Evolutionary conservation across 2,888 invertebrate species (phyloP), one percentile per base, ranked within the genome.

Genomic region (Heteromurus nitidus): DNA sequence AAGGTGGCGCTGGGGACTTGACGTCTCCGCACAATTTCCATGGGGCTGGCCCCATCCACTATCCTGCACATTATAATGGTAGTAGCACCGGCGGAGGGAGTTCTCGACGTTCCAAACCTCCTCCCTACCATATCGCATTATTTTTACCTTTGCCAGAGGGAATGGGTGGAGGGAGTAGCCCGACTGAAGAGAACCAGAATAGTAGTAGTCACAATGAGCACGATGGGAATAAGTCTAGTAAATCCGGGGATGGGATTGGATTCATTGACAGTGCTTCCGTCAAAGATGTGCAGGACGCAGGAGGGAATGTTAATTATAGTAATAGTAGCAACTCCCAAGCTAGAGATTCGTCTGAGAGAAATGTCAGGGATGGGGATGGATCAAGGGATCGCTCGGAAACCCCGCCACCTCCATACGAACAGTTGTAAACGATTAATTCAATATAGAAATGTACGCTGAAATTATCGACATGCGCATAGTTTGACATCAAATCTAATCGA

Each of bases 51-150:
- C 74, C 82, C 79, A 62, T 74, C 31, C 73, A 73, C 67, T 73
- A 79, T 62, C 73, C 79, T 22, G 67, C 79, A 55, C 79, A 69
- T 75, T 64, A 79, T 60, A 62, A 65, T 50, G 36, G 69, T n/a
- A 24, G 50, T 64, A 64, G 44, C 16, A 58, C n/a, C 44, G 30
- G 47, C 2, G 30, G 13, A n/a, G 42, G 68, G 9, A 65, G 72
- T 30, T 30, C 55, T 31, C 18, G 77, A 11, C 36, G 75, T 3
- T 73, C 84, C 13, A 84, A 84, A 26, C 86, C 86, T 36, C 86
- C 86, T 16, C 86, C 86, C 3, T 86, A 86, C 62, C 84, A 86
- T 60, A 85, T 86, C 47, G 86, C 86, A 16, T 72, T 86, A 2
- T 84, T 84, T 28, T 62, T 86, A 2, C 86, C 86, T 13, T 50